These are phyloP conservation scores for Takifugu ocellatus DNA, from an alignment of 2,797 vertebrate species.

Conservation along the genomic window DNA sequence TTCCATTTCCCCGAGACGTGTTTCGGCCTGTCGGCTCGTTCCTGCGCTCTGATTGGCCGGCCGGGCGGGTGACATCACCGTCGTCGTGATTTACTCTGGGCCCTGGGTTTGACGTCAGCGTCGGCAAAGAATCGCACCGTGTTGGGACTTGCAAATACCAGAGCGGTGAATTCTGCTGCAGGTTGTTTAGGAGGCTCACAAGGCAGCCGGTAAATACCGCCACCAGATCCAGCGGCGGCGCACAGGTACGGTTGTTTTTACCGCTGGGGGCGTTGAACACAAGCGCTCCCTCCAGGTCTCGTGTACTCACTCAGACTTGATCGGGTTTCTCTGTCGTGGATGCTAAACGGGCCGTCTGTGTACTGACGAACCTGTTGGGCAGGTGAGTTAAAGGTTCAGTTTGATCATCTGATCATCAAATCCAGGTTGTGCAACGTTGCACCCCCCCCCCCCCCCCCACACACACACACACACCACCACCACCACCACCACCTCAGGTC, in stretches of 20 bases:
- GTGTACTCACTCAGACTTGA: no score
- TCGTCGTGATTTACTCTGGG: conserved; percentile 54
- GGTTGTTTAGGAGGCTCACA: conserved; percentile 26
- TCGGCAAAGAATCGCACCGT: conserved; percentile 44
- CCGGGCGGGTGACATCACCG: conserved; percentile 56
- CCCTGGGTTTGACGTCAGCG: conserved; percentile 34
- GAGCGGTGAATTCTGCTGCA: conserved; percentile 28
- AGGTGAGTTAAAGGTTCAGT: conserved; percentile 10
- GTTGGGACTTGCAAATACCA: conserved; percentile 55
- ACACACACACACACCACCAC: background rate
- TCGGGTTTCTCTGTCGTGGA: conserved; percentile 28
- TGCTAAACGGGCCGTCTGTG: conserved; percentile 7
- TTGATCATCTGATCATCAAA: conserved; percentile 14
- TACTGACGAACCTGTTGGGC: conserved; percentile 38
- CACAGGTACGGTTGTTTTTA: no score
- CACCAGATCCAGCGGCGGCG: no score
- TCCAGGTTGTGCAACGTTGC: conserved; percentile 9
- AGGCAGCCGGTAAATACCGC: background rate
- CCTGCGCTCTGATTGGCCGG: conserved; percentile 38
- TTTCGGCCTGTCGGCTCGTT: conserved; percentile 45
- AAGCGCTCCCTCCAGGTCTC: no score
- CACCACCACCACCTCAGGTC: no score
- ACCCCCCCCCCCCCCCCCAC: conserved; percentile 11
- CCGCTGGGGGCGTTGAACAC: no score
- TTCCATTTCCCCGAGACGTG: conserved; percentile 38